A percentile compares a stretch with the other conserved stretches of the same genome.
These are phyloP conservation scores for Tetragnatha montana DNA, from an alignment of 2,888 invertebrate species.

Conservation along the genomic window DNA sequence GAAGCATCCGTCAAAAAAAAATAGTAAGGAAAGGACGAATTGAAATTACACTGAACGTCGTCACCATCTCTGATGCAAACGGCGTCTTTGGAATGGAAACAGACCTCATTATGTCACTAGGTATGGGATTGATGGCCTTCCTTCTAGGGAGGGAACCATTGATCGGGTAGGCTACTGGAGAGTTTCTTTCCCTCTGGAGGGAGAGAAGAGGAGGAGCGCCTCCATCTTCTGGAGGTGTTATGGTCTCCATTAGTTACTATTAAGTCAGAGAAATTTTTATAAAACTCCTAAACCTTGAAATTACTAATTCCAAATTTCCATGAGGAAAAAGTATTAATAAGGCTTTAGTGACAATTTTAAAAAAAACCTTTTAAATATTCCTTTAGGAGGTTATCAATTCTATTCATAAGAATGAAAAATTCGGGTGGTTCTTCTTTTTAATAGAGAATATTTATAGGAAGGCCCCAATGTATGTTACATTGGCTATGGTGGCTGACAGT, in stretches of 20 bases:
- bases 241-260: slow-evolving; percentile 11
- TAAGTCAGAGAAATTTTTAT: slow-evolving; percentile 13
- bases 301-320: background rate
- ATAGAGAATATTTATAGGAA: no score
- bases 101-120: slow-evolving; percentile 47
- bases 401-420: no score
- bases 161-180: slow-evolving; percentile 42
- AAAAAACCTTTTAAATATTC: no score
- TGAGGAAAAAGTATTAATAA: background rate
- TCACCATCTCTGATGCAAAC: background rate
- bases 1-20: no score
- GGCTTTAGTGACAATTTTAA: background rate
- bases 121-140: slow-evolving; percentile 49
- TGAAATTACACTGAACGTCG: no score
- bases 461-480: no score
- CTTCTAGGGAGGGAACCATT: slow-evolving; percentile 36
- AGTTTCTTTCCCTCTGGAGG: slow-evolving; percentile 8
- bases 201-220: slow-evolving; percentile 18
- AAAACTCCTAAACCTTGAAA: slow-evolving; percentile 5
- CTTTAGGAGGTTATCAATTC: no score
- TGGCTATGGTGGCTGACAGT: no score
- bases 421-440: no score
- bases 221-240: slow-evolving; percentile 1
- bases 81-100: background rate
- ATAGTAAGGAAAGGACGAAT: no score